Evolutionary conservation across 1,140 invertebrate genomes (phyloP), one percentile per base, ranked within the genome.

Genomic region (Neuroterus valhalla): DNA sequence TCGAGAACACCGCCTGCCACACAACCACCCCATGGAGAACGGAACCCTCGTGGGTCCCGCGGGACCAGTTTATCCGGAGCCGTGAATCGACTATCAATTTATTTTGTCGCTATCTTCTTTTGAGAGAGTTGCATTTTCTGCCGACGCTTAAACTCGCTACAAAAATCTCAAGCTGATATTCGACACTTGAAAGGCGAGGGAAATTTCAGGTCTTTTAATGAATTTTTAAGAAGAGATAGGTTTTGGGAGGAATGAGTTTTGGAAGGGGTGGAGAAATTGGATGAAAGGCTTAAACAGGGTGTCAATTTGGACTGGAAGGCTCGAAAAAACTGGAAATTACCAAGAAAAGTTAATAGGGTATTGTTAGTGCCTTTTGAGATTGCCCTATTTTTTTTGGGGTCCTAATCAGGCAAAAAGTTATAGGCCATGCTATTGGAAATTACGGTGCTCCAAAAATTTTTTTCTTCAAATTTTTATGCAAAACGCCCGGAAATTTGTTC

Each of bases 81-180:
- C 85, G 86, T 85, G 83, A 88, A 87, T 88, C 84, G 87, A 82
- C 85, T 85, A 89, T 89, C 86, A 88, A 89, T 87, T 89, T 89
- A 86, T 87, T 89, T 86, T 85, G 80, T 83, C 79, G 73, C 78
- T 75, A 81, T 82, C 77, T 81, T 82, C 77, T 84, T 86, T 84
- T 86, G 69, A 86, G 81, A 77, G 78, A 81, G 75, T 81, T 80
- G 72, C 76, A 81, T 79, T 73, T 83, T 80, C 77, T 75, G 80
- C 78, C 75, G 77, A 71, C 43, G 66, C 23, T 62, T 62, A 52
- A 10, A 38, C 21, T 46, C 26, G 17, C 69, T 48, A 70, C 21
- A 15, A n/a, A 45, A 45, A 44, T 68, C 42, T 70, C 55, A 26
- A 71, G 26, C 48, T 12, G 44, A 26, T 21, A 66, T 38, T 23